Evolutionary conservation across 1,140 invertebrate species (phyloP), one percentile per base, ranked within the genome.

Genomic region (Marisa cornuarietis): DNA sequence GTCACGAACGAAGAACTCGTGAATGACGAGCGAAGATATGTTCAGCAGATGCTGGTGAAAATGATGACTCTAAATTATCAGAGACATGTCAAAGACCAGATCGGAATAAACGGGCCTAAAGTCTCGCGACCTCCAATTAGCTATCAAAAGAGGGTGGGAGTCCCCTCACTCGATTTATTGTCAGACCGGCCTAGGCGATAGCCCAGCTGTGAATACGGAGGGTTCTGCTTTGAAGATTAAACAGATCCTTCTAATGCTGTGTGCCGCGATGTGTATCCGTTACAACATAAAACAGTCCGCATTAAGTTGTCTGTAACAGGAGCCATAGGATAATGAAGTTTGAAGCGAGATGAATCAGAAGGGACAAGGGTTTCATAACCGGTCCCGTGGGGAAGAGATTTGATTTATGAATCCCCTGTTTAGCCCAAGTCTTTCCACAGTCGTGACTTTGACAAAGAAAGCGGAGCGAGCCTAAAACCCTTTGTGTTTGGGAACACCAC

Each of bases 61-160:
- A 14, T 42, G 71, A 20, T 51, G 74, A 61, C 61, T 5, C 54
- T 52, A 68, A 77, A 77, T 68, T 77, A 77, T 68, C 63, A 54
- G 65, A 52, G 65, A 77, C 51, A 51, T 68, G 76, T 77, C 63
- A 66, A 31, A 69, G 76, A 24, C 65, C 62, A 26, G 24, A 52
- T 77, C 63, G 63, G 65, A n/a, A 68, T 77, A 77, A 77, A 77
- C 76, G 49, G 63, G 76, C n/a, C 54, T 77, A 68, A 77, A 8
- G 49, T 68, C 54, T 77, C 76, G n/a, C 76, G 76, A 77, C 63
- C 65, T 69, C 42, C 76, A 69, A 77, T 77, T 63, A 77, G 26
- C 42, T 54, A 68, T 77, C 76, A 69, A 68, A 77, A 65, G 42
- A 20, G 14, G 22, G 65, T 8, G 65, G 22, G 65, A n/a, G 22